phyloP scores from a whole-genome alignment of 2,113 vertebrate genomes.

The Myotis davidii region DNA sequence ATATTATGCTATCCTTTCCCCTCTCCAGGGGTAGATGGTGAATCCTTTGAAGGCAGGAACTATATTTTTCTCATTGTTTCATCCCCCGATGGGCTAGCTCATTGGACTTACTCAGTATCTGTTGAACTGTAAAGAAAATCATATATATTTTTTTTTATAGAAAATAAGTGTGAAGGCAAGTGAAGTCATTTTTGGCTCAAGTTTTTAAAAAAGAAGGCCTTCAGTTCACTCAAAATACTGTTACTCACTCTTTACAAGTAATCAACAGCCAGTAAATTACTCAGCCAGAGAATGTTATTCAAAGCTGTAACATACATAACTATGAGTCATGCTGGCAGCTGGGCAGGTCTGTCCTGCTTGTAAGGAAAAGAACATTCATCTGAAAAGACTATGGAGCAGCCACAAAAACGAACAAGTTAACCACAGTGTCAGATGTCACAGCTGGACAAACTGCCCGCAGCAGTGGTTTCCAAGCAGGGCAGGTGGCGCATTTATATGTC shows the following conservation, averaged over 20 bases:
- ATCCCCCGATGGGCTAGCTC: not conserved
- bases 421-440: constrained; percentile 21
- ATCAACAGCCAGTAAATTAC: constrained; percentile 63
- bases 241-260: constrained; percentile 32
- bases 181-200: constrained; percentile 58
- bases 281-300: constrained; percentile 27
- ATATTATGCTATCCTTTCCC: not conserved
- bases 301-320: not conserved
- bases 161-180: constrained; percentile 48
- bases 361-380: not conserved
- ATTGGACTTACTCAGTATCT: not conserved
- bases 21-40: not conserved
- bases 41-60: not conserved
- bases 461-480: not conserved
- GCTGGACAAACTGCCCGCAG: not conserved
- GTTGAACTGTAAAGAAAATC: not conserved
- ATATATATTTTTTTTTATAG: not conserved
- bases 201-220: constrained; percentile 34
- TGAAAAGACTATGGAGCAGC: not conserved
- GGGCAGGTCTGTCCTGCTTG: not conserved
- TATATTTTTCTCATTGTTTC: not conserved
- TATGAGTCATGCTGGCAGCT: constrained; percentile 63
- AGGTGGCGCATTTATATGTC: not conserved
- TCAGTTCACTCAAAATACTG: constrained; percentile 33
- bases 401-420: not conserved